Base-by-base conservation (phyloP, 1,140 invertebrate species). In the Anadara kagoshimensis region DNA sequence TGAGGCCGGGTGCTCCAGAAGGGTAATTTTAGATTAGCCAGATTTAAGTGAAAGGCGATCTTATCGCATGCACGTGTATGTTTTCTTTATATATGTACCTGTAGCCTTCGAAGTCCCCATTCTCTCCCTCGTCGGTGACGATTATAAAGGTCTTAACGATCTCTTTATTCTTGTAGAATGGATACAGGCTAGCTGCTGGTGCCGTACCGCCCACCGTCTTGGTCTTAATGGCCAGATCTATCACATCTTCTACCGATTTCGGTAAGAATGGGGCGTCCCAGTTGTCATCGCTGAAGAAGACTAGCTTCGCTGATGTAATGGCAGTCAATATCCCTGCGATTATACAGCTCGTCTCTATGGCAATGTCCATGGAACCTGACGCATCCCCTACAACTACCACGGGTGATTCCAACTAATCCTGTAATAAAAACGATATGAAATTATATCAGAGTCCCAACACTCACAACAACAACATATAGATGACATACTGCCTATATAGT, bases 61-160 rank as follows among this genome's bases (percentile, higher is more conserved):
- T 47, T 10, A 47, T 10, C 16, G 16, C 45, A 47, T 16, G 16
- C 45, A 47, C 8, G 16, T 10, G 16, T 47, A 47, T 10, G 8
- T 10, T 10, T 10, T 10, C 45, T 16, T 10, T 10, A 47, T 47
- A 49, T 18, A 49, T n/a, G 3, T 49, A 49, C 14, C 14, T 26
- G 14, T 49, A 47, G 22, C 44, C 61, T 18, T 63, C 61, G 7
- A 10, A 63, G 11, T 36, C 16, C 26, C 58, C 67, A 47, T 86
- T 88, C 73, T 89, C 87, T 56, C 86, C 86, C 69, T 89, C 87
- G 78, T 89, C 87, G 47, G 87, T 89, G 7, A 88, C 87, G 51
- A 89, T 81, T 16, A 89, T 85, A 61, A 89, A 85, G 18, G 87
- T 89, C 59, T 88, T 87, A 0, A 88, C 81, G 0, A 85, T 66